Conservation (phyloP, 2,113 vertebrate genomes). For the Elephas maximus region DNA sequence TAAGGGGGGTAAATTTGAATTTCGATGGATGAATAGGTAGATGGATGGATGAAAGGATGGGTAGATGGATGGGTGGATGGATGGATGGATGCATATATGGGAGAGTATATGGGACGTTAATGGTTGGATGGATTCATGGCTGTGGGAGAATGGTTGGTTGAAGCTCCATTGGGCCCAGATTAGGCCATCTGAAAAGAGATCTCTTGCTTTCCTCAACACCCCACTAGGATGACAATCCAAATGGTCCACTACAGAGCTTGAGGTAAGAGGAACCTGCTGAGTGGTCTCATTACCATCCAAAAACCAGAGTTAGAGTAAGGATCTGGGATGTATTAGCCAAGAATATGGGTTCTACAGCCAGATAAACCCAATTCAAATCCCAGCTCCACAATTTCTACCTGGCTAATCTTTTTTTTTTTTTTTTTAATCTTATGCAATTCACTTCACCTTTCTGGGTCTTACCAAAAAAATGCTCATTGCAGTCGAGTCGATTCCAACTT, state of each 20-base stretch:
- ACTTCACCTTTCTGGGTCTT: neutral
- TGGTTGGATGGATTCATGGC: neutral
- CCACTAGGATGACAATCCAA: slow-evolving; percentile 75
- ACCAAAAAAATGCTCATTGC: too few species aligned
- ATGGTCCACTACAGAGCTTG: slow-evolving; percentile 72
- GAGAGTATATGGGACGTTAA: neutral
- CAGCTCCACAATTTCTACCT: neutral
- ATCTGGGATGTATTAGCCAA: neutral
- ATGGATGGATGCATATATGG: neutral
- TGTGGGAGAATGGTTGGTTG: neutral
- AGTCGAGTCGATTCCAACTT: too few species aligned
- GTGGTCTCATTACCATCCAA: neutral
- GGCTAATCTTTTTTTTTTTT: neutral
- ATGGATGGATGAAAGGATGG: neutral
- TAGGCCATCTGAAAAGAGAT: slow-evolving; percentile 44
- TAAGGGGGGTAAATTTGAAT: neutral
- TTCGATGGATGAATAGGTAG: neutral
- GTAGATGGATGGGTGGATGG: neutral
- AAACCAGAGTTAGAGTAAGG: neutral
- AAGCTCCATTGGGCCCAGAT: neutral
- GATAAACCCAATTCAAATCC: neutral
- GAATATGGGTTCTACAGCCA: neutral
- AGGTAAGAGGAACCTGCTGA: slow-evolving; percentile 73
- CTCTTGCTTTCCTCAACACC: slow-evolving; percentile 54
- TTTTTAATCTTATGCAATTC: neutral